A percentile compares a stretch with the other conserved stretches of the same genome.
These are phyloP conservation scores for Torymus auratus DNA, from an alignment of 2,888 invertebrate genomes.

Conservation along the genomic window DNA sequence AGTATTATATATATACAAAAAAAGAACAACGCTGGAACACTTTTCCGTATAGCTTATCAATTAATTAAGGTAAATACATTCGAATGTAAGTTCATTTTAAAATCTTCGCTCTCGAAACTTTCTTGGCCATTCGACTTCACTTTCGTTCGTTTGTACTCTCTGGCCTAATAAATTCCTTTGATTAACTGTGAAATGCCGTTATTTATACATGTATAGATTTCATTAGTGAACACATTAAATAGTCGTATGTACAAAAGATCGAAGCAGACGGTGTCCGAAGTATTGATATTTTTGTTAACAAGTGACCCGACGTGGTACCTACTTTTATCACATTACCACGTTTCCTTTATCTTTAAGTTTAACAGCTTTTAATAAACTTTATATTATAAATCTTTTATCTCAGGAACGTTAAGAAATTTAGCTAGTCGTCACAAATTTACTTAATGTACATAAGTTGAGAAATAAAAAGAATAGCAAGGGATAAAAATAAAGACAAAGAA, in stretches of 20 bases:
- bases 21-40: neutral
- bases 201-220: conserved; percentile 18
- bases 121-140: conserved; percentile 36
- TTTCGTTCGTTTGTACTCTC: conserved; percentile 51
- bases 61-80: conserved; percentile 6
- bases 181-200: conserved; percentile 42
- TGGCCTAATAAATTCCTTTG: conserved; percentile 41
- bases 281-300: conserved; percentile 27
- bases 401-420: conserved; percentile 46
- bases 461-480: conserved; percentile 9
- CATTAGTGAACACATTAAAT: conserved; percentile 54
- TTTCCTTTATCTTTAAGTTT: conserved; percentile 25
- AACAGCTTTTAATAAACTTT: conserved; percentile 33
- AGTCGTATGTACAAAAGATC: conserved; percentile 52
- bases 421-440: conserved; percentile 55
- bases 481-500: conserved; percentile 9
- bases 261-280: conserved; percentile 59
- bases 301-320: conserved; percentile 34
- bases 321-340: conserved; percentile 31
- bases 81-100: conserved; percentile 7
- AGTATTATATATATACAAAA: neutral
- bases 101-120: conserved; percentile 12
- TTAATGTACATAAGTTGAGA: conserved; percentile 27
- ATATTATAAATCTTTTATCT: conserved; percentile 30
- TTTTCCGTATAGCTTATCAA: too few species aligned